A percentile compares a stretch with the other conserved stretches of the same genome.
phyloP scores from a whole-genome alignment of 2,888 invertebrate species.

The Amblyjoppa proteus region DNA sequence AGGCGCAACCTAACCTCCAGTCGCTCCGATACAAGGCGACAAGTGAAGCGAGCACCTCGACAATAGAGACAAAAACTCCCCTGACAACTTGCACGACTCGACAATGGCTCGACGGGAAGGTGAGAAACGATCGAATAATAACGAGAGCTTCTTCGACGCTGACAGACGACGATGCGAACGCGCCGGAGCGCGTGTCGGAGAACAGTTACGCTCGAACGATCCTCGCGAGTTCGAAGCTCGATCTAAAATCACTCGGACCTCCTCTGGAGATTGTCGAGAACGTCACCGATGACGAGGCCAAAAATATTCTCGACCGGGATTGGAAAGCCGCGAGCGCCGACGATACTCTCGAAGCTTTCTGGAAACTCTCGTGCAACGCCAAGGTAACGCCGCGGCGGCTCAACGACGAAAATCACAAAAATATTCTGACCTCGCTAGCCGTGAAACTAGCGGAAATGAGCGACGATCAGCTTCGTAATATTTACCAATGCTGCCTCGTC shows the following conservation, averaged over 20 bases:
- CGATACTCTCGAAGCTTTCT: conserved; percentile 83
- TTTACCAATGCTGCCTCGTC: conserved; percentile 86
- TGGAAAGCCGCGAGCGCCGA: conserved; percentile 75
- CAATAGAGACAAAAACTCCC: conserved; percentile 23
- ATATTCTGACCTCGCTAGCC: conserved; percentile 83
- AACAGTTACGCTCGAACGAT: conserved; percentile 85
- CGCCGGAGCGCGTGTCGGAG: conserved; percentile 80
- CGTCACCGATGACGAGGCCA: conserved; percentile 78
- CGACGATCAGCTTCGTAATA: conserved; percentile 86
- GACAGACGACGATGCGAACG: not conserved
- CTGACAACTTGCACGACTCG: not conserved
- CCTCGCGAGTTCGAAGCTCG: conserved; percentile 77
- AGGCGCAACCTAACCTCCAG: conserved; percentile 62
- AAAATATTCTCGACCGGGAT: conserved; percentile 63
- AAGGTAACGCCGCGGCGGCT: conserved; percentile 82
- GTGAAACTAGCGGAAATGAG: conserved; percentile 85
- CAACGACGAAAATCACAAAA: conserved; percentile 84
- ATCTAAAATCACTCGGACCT: conserved; percentile 44
- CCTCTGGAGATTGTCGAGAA: conserved; percentile 30
- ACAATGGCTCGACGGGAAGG: not conserved
- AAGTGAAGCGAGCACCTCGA: not conserved
- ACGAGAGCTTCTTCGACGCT: conserved; percentile 1
- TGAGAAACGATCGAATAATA: not conserved
- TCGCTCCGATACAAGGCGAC: not conserved
- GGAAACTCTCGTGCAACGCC: conserved; percentile 83